Percentiles rank a stretch among this genome's conserved stretches.
These are phyloP conservation scores for Ditylenchus weischeri DNA, from an alignment of 2,888 invertebrate genomes.

Conservation along the genomic window DNA sequence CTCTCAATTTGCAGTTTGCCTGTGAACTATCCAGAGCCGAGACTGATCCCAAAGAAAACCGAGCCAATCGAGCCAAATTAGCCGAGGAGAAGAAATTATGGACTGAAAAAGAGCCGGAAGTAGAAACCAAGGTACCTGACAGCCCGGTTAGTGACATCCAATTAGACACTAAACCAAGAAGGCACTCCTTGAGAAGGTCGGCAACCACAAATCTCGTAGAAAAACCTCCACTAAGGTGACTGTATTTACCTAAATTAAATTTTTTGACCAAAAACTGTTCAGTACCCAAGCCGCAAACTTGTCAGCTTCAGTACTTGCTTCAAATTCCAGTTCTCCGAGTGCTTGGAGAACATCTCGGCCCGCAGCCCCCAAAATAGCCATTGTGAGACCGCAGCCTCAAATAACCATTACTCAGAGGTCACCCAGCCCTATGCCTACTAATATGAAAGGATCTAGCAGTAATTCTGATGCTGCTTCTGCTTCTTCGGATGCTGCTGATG, in stretches of 20 bases:
- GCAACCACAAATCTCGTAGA: constrained; percentile 20
- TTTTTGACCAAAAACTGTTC: constrained; percentile 11
- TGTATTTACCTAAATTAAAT: not conserved
- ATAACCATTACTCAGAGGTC: constrained; percentile 41
- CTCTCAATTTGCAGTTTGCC: constrained; percentile 33
- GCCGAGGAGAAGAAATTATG: constrained; percentile 51
- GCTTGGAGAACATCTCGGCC: constrained; percentile 19
- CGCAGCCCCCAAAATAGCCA: constrained; percentile 36
- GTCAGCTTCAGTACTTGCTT: constrained; percentile 8
- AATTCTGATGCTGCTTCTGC: not conserved
- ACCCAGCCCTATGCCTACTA: constrained; percentile 36
- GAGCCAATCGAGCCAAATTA: constrained; percentile 39
- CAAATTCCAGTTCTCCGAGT: not conserved
- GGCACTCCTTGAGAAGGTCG: constrained; percentile 11
- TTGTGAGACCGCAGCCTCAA: constrained; percentile 56
- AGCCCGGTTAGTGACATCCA: constrained; percentile 18
- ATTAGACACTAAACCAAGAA: constrained; percentile 19
- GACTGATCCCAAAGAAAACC: constrained; percentile 35
- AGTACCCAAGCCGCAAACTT: constrained; percentile 13
- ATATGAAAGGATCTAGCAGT: not conserved
- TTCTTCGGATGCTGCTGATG: constrained; percentile 7
- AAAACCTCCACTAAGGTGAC: constrained; percentile 3
- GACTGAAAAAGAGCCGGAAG: constrained; percentile 38
- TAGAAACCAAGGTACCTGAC: constrained; percentile 7
- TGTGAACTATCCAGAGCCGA: constrained; percentile 52